phyloP scores from a whole-genome alignment of 2,888 invertebrate genomes.

The Macrosoma leucophasiata region DNA sequence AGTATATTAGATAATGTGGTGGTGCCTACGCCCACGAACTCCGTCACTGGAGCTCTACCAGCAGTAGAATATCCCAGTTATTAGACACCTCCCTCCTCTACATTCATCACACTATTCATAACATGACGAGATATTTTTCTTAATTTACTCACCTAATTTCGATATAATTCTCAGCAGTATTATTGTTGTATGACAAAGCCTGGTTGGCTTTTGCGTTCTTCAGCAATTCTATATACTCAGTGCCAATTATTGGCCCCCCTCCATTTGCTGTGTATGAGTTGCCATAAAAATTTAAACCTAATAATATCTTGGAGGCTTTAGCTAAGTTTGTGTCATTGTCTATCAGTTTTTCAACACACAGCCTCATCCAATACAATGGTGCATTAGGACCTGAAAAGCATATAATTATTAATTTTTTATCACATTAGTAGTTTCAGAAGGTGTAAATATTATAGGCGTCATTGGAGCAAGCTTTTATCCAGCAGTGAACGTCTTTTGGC shows the following conservation, averaged over 20 bases:
- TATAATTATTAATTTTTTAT: too few species aligned
- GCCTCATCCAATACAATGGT: constrained; percentile 87
- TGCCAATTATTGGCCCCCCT: constrained; percentile 87
- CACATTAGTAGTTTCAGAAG: too few species aligned
- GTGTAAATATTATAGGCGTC: too few species aligned
- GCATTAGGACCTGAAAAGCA: constrained; percentile 88
- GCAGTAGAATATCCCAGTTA: too few species aligned
- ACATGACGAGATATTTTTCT: too few species aligned
- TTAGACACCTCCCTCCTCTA: too few species aligned
- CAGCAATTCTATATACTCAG: constrained; percentile 85
- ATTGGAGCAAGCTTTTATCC: too few species aligned
- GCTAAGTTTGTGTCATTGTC: constrained; percentile 73
- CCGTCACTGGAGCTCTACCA: too few species aligned
- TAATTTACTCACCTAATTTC: constrained; percentile 90
- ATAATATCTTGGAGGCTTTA: constrained; percentile 85
- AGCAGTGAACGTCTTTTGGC: too few species aligned
- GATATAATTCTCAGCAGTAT: constrained; percentile 88
- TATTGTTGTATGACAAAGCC: constrained; percentile 82
- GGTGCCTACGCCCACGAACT: too few species aligned
- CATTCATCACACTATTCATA: too few species aligned
- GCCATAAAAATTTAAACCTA: constrained; percentile 96
- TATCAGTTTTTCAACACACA: constrained; percentile 84
- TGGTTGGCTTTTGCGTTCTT: constrained; percentile 83
- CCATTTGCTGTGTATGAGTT: constrained; percentile 89
- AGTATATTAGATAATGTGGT: too few species aligned